Base-by-base conservation (phyloP, 2,797 vertebrate genomes). In the Notolepis coatsorum region DNA sequence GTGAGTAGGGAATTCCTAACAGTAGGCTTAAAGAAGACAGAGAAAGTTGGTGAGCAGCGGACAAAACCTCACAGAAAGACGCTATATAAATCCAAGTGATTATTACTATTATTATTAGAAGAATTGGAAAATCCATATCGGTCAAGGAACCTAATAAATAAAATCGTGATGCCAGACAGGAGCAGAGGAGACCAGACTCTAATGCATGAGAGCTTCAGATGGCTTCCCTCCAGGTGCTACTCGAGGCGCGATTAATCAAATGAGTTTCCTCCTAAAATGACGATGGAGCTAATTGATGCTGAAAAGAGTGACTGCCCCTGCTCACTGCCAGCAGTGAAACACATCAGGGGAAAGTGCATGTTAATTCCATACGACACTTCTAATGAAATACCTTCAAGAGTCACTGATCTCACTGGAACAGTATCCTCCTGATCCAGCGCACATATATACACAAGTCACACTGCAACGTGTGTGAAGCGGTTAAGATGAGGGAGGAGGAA, bases 161-260 rank as follows among this genome's bases (percentile, higher is more conserved):
- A n/a, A n/a, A n/a, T n/a, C n/a, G n/a, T n/a, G 13, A 35, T 35
- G 31, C 2, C 31, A 35, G 13, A 35, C 31, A 12, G 10, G 71
- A 59, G 46, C 31, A 12, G 10, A 73, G 61, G 46, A 65, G 33
- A 39, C 21, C 51, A 47, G 35, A 52, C 45, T n/a, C n/a, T 61
- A 65, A 57, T 70, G 61, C 7, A 58, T 49, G 42, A 60, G 38
- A 55, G 54, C 38, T 45, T 65, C 47, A 33, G 51, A 75, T 69
- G 71, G 66, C 35, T 9, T 20, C 43, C 52, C 68, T 82, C 70
- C 68, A 87, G 75, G 78, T 82, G 39, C 15, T 7, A 68, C 64
- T 79, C 66, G 50, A 25, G 24, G 52, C 63, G 65, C 9, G 17
- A 81, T 84, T 66, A 82, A 85, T 89, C 80, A 79, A 84, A 83